Evolutionary conservation across 2,113 vertebrate genomes (phyloP), one percentile per base, ranked within the genome.

Genomic region (Strix uralensis): DNA sequence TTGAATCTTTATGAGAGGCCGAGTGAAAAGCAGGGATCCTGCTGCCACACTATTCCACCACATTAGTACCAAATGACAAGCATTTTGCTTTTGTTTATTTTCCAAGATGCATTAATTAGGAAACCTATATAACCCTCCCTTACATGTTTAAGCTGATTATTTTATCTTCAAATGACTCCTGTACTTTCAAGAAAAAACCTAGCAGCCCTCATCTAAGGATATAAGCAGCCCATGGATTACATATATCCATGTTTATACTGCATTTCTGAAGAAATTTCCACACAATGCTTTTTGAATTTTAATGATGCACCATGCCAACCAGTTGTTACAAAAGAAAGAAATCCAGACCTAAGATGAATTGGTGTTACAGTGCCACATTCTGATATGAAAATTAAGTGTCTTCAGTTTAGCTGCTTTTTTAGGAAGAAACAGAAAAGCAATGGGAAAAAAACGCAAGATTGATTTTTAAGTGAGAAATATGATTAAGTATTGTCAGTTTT

Each of bases 1-100:
- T 91, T 97, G 96, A 97, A 92, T 97, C 87, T 98, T 96, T 97
- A 94, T 72, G 79, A 97, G 96, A 97, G 88, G 91, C 92, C 13
- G 7, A 96, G 51, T 96, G 90, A 97, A 96, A 98, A 96, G 94
- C 95, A 92, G 96, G 96, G 90, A 97, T 94, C 95, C 96, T 97
- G 93, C 97, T 97, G 92, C 83, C 92, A 95, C 84, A 67, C 90
- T 97, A 97, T 88, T 97, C 91, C 86, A 91, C 89, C 94, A 96
- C 73, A 96, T 97, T 96, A 84, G 91, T 97, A 97, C 75, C 90
- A 95, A 97, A 95, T 96, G 92, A 97, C 95, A 96, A 94, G 93
- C 92, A 95, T 95, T 88, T 97, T 88, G 93, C 83, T 96, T 96
- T 97, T 97, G 91, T 92, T 97, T 97, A 89, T 96, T 87, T 91